Percentiles rank a stretch among this genome's conserved stretches.
Evolutionary conservation across 2,113 vertebrate genomes (phyloP).

Genomic region (Spheniscus mendiculus): DNA sequence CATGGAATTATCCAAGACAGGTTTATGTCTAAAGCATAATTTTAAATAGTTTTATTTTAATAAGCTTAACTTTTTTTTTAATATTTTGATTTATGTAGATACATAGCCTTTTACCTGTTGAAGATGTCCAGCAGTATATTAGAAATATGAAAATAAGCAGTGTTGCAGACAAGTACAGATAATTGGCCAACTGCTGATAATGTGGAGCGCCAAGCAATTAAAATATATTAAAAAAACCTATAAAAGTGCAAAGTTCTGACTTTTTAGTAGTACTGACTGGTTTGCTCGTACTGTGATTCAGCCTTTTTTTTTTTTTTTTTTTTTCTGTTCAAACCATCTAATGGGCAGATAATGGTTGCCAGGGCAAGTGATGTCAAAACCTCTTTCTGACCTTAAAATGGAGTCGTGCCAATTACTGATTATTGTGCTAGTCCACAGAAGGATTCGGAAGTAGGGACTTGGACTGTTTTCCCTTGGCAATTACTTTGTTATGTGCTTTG

Average conservation of each 20-base stretch:
- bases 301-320: not conserved
- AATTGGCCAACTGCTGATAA: not conserved
- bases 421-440: not conserved
- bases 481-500: not conserved
- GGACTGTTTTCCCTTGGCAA: not conserved
- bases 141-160: not conserved
- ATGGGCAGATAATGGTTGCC: not conserved
- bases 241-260: not conserved
- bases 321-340: not conserved
- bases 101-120: not conserved
- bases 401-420: not conserved
- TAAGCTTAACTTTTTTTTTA: not conserved
- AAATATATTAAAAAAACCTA: not conserved
- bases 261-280: not conserved
- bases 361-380: not conserved
- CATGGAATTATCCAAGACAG: not conserved
- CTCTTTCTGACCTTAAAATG: not conserved
- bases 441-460: fast-evolving
- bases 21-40: not conserved
- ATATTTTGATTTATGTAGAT: not conserved
- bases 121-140: not conserved
- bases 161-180: not conserved
- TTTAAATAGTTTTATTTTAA: not conserved
- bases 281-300: not conserved
- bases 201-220: not conserved